A percentile compares a stretch with the other conserved stretches of the same genome.
These are phyloP conservation scores for Sussaba pulchella DNA, from an alignment of 2,888 invertebrate genomes.

Conservation along the genomic window DNA sequence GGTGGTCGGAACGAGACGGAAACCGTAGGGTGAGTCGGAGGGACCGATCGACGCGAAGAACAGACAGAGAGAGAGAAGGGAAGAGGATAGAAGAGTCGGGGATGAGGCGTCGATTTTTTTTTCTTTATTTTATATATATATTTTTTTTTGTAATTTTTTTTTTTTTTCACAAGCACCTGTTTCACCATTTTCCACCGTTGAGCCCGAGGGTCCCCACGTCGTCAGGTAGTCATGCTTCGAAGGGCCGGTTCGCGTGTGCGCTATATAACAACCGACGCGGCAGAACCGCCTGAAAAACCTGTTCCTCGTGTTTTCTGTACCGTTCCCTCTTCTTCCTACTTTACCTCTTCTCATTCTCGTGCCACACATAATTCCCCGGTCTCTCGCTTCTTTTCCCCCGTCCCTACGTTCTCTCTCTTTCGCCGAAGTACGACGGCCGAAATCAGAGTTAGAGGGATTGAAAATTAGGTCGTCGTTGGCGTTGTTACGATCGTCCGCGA, in stretches of 20 bases:
- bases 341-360: conserved; percentile 36
- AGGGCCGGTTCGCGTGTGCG: conserved; percentile 70
- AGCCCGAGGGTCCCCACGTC: conserved; percentile 72
- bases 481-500: too few species aligned
- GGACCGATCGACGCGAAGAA: neutral
- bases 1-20: conserved; percentile 47
- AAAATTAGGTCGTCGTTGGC: neutral
- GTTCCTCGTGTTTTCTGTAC: conserved; percentile 73
- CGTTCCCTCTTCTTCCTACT: conserved; percentile 52
- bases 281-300: conserved; percentile 80
- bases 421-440: neutral
- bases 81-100: conserved; percentile 37
- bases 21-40: conserved; percentile 6
- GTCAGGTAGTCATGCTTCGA: conserved; percentile 80
- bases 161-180: conserved; percentile 75
- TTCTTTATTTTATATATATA: too few species aligned
- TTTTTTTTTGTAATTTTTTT: too few species aligned
- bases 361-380: neutral
- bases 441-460: neutral
- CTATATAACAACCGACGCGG: conserved; percentile 64
- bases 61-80: neutral
- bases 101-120: conserved; percentile 68
- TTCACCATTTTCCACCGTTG: conserved; percentile 78
- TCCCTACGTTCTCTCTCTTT: conserved; percentile 18
- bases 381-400: conserved; percentile 1